Percentiles rank a stretch among this genome's conserved stretches.
These are phyloP conservation scores for Edolisoma coerulescens DNA, from an alignment of 2,113 vertebrate genomes.

Conservation along the genomic window DNA sequence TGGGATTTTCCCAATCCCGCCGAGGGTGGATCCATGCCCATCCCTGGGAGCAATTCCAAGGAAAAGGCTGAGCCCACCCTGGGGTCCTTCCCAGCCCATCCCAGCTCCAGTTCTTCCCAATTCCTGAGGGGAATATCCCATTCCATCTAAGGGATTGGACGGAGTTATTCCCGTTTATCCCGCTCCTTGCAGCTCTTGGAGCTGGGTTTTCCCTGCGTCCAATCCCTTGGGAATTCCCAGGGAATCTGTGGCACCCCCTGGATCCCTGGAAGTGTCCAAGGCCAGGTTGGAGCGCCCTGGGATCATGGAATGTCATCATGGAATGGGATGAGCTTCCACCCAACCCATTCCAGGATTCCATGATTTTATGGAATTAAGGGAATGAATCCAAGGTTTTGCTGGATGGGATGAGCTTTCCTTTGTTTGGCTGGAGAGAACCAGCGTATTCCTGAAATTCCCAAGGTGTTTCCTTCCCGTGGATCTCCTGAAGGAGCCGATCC, in stretches of 20 bases:
- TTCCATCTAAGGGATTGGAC: not conserved
- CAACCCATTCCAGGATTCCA: not conserved
- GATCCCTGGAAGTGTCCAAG: not conserved
- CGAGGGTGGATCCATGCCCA: not conserved
- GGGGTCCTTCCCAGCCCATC: not conserved
- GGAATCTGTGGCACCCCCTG: not conserved
- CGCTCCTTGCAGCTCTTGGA: not conserved
- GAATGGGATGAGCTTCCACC: not conserved
- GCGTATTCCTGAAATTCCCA: accelerated
- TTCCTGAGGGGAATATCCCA: not conserved
- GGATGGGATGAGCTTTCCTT: not conserved
- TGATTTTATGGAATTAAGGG: not conserved
- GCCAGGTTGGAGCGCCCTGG: not conserved
- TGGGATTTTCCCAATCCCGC: not conserved
- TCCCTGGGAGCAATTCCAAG: not conserved
- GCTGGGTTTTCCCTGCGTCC: not conserved
- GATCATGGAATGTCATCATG: accelerated
- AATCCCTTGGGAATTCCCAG: not conserved
- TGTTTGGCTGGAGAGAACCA: not conserved
- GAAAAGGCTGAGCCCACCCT: accelerated
- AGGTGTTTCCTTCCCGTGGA: accelerated
- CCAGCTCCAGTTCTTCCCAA: not conserved
- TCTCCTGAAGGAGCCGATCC: not conserved
- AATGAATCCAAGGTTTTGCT: not conserved
- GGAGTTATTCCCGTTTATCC: not conserved